Conservation (phyloP, 2,797 vertebrate genomes). For the Protonibea diacanthus region DNA sequence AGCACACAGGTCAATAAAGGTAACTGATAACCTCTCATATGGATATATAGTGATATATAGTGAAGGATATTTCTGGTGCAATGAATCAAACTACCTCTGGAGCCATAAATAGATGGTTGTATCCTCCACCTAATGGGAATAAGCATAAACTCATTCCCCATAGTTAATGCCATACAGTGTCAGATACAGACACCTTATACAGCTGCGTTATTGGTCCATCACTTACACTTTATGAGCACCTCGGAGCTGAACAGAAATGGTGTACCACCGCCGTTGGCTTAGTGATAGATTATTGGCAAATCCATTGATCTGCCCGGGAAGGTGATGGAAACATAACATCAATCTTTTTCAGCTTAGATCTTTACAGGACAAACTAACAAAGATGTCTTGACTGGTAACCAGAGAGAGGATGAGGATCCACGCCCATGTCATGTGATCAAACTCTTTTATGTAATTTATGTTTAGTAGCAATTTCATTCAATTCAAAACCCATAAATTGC, state of each 20-base stretch:
- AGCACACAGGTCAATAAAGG: slow-evolving; percentile 77
- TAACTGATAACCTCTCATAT: slow-evolving; percentile 82
- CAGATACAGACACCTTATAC: slow-evolving; percentile 42
- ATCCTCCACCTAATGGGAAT: slow-evolving; percentile 66
- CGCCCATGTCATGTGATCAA: not conserved
- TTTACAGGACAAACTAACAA: slow-evolving; percentile 31
- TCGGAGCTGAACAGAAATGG: slow-evolving; percentile 37
- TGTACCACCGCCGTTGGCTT: slow-evolving; percentile 47
- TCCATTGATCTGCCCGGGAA: slow-evolving; percentile 68
- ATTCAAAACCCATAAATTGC: not conserved
- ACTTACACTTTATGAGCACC: slow-evolving; percentile 80
- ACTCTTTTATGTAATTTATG: not conserved
- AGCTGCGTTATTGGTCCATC: slow-evolving; percentile 75
- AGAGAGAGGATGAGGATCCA: slow-evolving; percentile 12
- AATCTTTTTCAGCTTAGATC: slow-evolving; percentile 48
- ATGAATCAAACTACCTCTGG: slow-evolving; percentile 65
- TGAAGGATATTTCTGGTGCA: slow-evolving; percentile 57
- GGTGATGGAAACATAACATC: slow-evolving; percentile 51
- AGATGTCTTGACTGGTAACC: slow-evolving; percentile 15
- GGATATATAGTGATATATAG: slow-evolving; percentile 79
- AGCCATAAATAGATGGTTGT: slow-evolving; percentile 55
- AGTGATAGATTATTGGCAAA: slow-evolving; percentile 74
- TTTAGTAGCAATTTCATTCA: not conserved
- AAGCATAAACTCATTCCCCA: slow-evolving; percentile 71
- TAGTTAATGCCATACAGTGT: slow-evolving; percentile 54